Base-by-base conservation (phyloP, 2,113 vertebrate genomes). In the Phalacrocorax aristotelis region DNA sequence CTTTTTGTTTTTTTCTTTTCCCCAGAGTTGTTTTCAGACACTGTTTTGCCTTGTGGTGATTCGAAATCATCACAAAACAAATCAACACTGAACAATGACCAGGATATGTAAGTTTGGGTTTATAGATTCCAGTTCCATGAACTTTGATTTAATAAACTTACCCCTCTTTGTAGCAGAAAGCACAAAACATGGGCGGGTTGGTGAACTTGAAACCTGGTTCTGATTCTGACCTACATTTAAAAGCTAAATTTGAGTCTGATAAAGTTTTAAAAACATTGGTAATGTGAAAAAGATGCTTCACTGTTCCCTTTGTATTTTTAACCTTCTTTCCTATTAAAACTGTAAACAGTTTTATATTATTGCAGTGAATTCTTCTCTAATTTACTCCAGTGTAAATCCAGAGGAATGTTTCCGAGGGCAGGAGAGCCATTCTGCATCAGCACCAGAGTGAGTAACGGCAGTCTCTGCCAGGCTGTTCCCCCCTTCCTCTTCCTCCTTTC, bases 201-300 rank as follows among this genome's bases (percentile, higher is more conserved):
- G 65, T 1, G 34, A 83, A 83, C 80, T 89, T 70, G 55, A 85
- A 93, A 96, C 93, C 79, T 84, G 95, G 95, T 91, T 92, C 95
- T 97, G 93, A 82, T 96, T 95, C 68, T 54, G 87, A 90, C 80
- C 74, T 72, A 87, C 62, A 88, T 94, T 96, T 93, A 69, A 78
- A 89, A 89, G 91, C 75, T 89, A 95, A 85, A 51, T 86, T 83
- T 83, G 86, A 94, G 85, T 64, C 84, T 88, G 92, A 88, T 92
- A 96, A 97, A 93, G n/a, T 92, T 94, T 96, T 95, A 84, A 88
- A 44, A 95, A 89, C 76, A 88, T 22, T 75, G 27, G 79, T 94
- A 96, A 94, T 97, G 27, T 65, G 76, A 92, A 95, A 97, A 97
- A 97, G 96, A 93, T 91, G 92, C 91, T 94, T 74, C 80, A 60